Evolutionary conservation across 2,797 vertebrate species (phyloP).

Genomic region (Mycteria americana): DNA sequence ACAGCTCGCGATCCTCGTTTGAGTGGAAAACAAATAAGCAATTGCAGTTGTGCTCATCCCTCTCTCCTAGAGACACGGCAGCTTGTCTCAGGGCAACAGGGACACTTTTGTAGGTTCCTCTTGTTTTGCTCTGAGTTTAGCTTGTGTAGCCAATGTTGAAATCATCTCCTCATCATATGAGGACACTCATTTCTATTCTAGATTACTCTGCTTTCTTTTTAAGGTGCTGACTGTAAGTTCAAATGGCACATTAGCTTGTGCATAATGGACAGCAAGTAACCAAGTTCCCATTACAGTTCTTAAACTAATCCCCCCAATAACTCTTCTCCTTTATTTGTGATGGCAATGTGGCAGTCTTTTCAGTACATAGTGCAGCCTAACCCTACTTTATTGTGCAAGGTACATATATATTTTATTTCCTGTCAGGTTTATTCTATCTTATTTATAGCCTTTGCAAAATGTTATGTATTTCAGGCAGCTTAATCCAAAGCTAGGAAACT

Average conservation of each 20-base stretch:
- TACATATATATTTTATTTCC: not conserved
- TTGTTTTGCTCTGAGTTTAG: not conserved
- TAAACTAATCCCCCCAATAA: not conserved
- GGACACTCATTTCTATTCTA: not conserved
- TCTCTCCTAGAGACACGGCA: not conserved
- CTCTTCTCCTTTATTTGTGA: not conserved
- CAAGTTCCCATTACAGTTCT: not conserved
- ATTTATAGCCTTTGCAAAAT: not conserved
- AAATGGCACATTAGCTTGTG: not conserved
- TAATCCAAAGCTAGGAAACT: not conserved
- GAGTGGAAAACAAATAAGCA: not conserved
- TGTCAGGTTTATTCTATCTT: not conserved
- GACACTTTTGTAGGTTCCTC: not conserved
- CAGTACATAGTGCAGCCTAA: not conserved
- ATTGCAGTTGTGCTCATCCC: not conserved
- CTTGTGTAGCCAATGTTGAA: not conserved
- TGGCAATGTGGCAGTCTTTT: not conserved
- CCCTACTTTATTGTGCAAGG: not conserved
- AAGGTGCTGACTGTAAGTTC: not conserved
- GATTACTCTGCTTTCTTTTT: not conserved
- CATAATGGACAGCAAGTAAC: not conserved
- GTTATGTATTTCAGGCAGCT: not conserved
- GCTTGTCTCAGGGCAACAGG: not conserved
- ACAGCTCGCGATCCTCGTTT: accelerated
- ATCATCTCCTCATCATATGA: not conserved